Conservation (phyloP, 1,140 invertebrate genomes). For the Ganaspis sp. region DNA sequence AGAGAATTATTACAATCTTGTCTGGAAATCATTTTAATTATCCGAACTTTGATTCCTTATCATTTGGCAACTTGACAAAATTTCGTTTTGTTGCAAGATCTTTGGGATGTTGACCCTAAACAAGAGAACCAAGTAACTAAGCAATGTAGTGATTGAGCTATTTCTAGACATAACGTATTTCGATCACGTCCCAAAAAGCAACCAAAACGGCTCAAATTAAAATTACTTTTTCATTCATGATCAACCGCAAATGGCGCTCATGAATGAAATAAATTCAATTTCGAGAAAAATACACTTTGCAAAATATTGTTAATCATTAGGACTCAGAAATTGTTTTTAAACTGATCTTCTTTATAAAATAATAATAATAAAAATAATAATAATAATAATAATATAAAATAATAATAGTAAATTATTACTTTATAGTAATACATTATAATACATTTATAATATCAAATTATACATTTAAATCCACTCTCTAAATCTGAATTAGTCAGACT, state of each 20-base stretch:
- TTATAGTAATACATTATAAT: too few species aligned
- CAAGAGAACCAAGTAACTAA: constrained; percentile 8
- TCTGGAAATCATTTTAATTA: background rate
- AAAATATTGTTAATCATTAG: background rate
- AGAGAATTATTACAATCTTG: background rate
- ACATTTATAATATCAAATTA: too few species aligned
- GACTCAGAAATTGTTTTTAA: too few species aligned
- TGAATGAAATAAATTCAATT: constrained; percentile 1
- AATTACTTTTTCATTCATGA: constrained; percentile 18
- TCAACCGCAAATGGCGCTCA: background rate
- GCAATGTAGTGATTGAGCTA: constrained; percentile 13
- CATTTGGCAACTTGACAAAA: constrained; percentile 16
- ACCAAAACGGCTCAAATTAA: background rate
- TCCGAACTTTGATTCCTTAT: background rate
- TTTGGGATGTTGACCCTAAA: constrained; percentile 22
- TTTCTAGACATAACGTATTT: constrained; percentile 21
- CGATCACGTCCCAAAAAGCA: constrained; percentile 1
- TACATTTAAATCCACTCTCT: too few species aligned
- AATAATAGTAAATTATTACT: too few species aligned
- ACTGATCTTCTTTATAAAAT: too few species aligned
- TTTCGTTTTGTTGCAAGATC: background rate
- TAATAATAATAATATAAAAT: too few species aligned
- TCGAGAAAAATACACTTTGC: background rate
- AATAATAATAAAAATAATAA: background rate
- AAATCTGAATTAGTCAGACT: too few species aligned